Evolutionary conservation across 2,888 invertebrate genomes (phyloP).

Genomic region (Zootermopsis nevadensis): DNA sequence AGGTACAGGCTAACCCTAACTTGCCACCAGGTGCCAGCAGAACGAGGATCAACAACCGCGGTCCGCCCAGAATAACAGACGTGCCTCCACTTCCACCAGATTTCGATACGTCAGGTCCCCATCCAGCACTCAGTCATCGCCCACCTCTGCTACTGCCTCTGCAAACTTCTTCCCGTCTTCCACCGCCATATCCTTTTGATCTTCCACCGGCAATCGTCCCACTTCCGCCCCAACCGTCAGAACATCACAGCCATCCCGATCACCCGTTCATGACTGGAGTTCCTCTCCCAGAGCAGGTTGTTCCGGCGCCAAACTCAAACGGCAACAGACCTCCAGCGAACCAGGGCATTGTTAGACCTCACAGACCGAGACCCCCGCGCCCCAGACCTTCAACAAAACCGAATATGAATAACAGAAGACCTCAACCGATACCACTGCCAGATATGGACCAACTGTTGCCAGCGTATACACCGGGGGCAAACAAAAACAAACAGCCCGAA

Average conservation of each 20-base stretch:
- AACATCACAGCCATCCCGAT: slow-evolving; percentile 63
- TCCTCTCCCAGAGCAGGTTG: slow-evolving; percentile 79
- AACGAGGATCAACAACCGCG: slow-evolving; percentile 88
- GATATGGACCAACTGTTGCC: slow-evolving; percentile 69
- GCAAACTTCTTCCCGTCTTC: slow-evolving; percentile 60
- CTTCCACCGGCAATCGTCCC: slow-evolving; percentile 63
- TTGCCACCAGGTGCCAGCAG: slow-evolving; percentile 68
- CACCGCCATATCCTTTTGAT: slow-evolving; percentile 80
- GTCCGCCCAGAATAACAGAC: slow-evolving; percentile 87
- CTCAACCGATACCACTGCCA: slow-evolving; percentile 65
- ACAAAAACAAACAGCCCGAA: slow-evolving; percentile 52
- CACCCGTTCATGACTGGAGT: slow-evolving; percentile 74
- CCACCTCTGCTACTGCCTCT: slow-evolving; percentile 61
- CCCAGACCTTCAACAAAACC: slow-evolving; percentile 56
- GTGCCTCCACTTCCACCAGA: slow-evolving; percentile 77
- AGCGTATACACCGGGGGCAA: slow-evolving; percentile 65
- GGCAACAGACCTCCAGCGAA: not conserved
- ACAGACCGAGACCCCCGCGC: slow-evolving; percentile 28
- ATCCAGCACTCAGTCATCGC: slow-evolving; percentile 50
- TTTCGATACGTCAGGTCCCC: slow-evolving; percentile 68
- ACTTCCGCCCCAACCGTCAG: slow-evolving; percentile 66
- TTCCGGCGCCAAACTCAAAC: slow-evolving; percentile 66
- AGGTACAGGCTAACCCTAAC: slow-evolving; percentile 80
- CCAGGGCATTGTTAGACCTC: slow-evolving; percentile 15
- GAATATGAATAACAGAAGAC: slow-evolving; percentile 59